A percentile compares a stretch with the other conserved stretches of the same genome.
These are phyloP conservation scores for Alaudala cheleensis DNA, from an alignment of 2,113 vertebrate genomes.

Conservation along the genomic window DNA sequence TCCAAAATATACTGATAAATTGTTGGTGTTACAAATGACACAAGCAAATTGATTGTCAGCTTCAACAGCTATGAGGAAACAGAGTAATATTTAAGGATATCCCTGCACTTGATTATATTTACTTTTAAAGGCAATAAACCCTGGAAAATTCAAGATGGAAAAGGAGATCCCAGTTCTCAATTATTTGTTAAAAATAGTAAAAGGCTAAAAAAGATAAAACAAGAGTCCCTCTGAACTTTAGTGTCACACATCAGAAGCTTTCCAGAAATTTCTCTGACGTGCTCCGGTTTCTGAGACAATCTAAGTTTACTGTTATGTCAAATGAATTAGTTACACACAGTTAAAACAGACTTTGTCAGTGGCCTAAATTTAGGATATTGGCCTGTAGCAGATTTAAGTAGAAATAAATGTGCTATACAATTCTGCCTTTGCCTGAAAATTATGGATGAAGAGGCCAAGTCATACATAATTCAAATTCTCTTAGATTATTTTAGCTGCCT, in stretches of 20 bases:
- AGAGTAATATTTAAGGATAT: neutral
- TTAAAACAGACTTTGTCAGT: neutral
- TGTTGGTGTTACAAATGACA: neutral
- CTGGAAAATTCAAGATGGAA: neutral
- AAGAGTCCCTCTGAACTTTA: neutral
- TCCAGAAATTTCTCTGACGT: neutral
- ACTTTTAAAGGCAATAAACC: neutral
- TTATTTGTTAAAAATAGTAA: neutral
- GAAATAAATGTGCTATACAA: neutral
- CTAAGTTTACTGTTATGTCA: neutral
- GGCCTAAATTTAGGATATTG: constrained; percentile 10
- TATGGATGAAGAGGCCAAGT: neutral
- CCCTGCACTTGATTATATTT: neutral
- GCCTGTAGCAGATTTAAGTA: neutral
- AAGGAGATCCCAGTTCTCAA: neutral
- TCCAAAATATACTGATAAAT: neutral
- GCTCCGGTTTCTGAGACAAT: neutral
- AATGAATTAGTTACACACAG: neutral
- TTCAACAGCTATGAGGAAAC: neutral
- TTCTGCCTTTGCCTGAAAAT: neutral
- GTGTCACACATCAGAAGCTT: neutral
- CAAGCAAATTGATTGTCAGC: neutral
- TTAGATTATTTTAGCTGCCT: neutral
- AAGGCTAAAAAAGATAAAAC: neutral
- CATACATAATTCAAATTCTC: neutral